Conservation (phyloP, 2,113 vertebrate species). For the Colius striatus region DNA sequence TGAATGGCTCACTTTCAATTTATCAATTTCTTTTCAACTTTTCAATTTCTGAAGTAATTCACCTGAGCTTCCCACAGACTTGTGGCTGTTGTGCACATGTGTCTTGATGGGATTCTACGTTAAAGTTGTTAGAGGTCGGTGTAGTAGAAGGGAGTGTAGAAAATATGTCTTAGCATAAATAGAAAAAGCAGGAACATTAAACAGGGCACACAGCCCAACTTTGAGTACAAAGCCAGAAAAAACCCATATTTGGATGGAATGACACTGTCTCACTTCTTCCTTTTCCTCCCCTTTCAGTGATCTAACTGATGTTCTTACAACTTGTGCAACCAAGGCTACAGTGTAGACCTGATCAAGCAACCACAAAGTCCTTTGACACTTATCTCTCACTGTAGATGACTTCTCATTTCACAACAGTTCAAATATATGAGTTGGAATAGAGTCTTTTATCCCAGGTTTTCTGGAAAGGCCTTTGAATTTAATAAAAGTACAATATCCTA, state of each 20-base stretch:
- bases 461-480: conserved; percentile 10
- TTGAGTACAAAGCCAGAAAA: not conserved
- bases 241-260: not conserved
- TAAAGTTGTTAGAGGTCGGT: not conserved
- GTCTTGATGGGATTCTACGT: not conserved
- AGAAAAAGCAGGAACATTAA: not conserved
- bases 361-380: not conserved
- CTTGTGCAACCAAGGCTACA: not conserved
- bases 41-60: not conserved
- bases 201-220: not conserved
- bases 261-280: not conserved
- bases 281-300: not conserved
- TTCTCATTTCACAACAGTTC: not conserved
- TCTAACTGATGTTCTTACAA: not conserved
- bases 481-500: not conserved
- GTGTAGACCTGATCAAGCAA: not conserved
- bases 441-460: not conserved
- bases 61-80: not conserved
- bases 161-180: not conserved
- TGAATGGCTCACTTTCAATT: not conserved
- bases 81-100: not conserved
- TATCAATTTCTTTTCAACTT: too few species aligned
- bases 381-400: not conserved
- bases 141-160: not conserved
- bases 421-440: not conserved